phyloP scores from a whole-genome alignment of 92 coral and sea anemone genomes.

The Epizoanthus rinbou region DNA sequence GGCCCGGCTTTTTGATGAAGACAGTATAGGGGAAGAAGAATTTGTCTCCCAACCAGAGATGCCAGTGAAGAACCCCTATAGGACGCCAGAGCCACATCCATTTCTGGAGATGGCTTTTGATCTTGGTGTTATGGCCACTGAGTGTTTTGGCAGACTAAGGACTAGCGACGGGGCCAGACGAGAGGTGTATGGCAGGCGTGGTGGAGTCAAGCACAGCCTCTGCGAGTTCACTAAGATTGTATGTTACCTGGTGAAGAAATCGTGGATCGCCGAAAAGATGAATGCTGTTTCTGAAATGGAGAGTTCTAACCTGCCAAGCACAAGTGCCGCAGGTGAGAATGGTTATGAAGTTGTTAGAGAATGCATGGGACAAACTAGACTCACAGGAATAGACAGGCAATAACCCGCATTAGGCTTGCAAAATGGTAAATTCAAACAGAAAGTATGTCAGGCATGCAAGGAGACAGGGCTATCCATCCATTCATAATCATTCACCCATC shows the following conservation, averaged over 20 bases:
- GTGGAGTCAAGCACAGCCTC: background rate
- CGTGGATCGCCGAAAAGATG: background rate
- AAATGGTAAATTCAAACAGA: too few relatives aligned
- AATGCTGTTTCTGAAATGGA: too few relatives aligned
- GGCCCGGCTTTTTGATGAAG: conserved; percentile 15
- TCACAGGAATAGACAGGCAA: too few relatives aligned
- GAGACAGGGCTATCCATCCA: too few relatives aligned
- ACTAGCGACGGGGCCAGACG: background rate
- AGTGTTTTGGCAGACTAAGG: background rate
- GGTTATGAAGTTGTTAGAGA: too few relatives aligned
- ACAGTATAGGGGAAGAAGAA: conserved; percentile 1
- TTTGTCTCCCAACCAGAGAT: background rate
- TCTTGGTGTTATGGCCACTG: conserved; percentile 62
- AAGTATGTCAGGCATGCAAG: too few relatives aligned
- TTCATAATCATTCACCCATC: too few relatives aligned
- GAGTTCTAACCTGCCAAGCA: too few relatives aligned
- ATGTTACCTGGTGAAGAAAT: conserved; percentile 20
- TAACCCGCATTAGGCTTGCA: too few relatives aligned
- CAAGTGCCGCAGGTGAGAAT: too few relatives aligned
- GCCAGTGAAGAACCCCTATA: conserved; percentile 5
- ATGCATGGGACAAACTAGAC: too few relatives aligned
- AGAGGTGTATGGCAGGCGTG: background rate
- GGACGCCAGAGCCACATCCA: conserved; percentile 29
- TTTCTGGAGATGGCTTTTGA: conserved; percentile 62
- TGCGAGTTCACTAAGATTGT: conserved; percentile 15